Base-by-base conservation (phyloP, 2,797 vertebrate species). In the Sebastes elongatus region DNA sequence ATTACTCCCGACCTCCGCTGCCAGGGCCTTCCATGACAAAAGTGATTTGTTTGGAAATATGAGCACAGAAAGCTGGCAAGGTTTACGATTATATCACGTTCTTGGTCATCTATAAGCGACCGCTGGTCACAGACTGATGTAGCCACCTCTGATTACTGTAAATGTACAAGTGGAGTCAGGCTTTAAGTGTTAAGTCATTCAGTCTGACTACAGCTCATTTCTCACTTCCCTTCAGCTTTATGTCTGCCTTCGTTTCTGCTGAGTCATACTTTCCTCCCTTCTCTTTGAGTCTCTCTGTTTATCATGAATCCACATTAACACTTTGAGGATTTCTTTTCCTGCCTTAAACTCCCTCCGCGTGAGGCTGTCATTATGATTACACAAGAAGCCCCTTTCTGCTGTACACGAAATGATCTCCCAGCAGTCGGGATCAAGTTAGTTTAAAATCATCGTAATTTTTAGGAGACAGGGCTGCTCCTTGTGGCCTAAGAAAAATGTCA, bases 11-110 rank as follows among this genome's bases (percentile, higher is more conserved):
- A 71, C 87, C 71, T 90, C 27, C 33, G 73, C 84, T 35, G 72
- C 76, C 75, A 49, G 18, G 16, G 46, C 46, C 18, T 63, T 82
- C 62, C 82, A 68, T 80, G 83, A 87, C 88, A 86, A 71, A 86
- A 86, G 81, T 79, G 53, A 91, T 93, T 88, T 86, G 81, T 86
- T 87, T 88, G 75, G 88, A 77, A 82, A 88, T 61, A 64, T 79
- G 62, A 76, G 55, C 30, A 2, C n/a, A 23, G 81, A 61, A 76
- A 68, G 25, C 33, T 42, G 25, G 28, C 33, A 1, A 35, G 49
- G 59, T 80, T 83, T 65, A 78, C 80, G 61, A 86, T 83, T 46
- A 62, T 68, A 89, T 71, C 38, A 13, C 57, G 76, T 30, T 75
- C 69, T 8, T 10, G 75, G 56, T 82, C 87, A 87, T 88, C 67